Conservation (phyloP, 1,140 invertebrate genomes). For the Eumaeus atala region DNA sequence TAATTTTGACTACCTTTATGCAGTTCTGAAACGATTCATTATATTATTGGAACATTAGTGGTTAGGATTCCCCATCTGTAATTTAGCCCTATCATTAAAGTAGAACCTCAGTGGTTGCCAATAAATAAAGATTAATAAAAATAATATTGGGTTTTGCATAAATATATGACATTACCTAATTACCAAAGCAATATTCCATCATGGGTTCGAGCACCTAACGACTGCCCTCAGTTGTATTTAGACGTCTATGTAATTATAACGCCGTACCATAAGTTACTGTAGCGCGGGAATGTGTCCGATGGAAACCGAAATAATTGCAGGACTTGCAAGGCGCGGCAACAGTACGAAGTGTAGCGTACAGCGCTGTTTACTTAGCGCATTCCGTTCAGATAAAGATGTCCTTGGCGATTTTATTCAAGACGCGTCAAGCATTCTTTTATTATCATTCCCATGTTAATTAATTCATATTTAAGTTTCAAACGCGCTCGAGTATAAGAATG, state of each 20-base stretch:
- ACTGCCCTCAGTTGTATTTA: too few relatives aligned
- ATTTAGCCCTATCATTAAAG: too few relatives aligned
- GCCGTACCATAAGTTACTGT: neutral
- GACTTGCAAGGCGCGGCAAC: slow-evolving; percentile 38
- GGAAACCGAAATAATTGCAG: slow-evolving; percentile 25
- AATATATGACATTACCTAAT: too few relatives aligned
- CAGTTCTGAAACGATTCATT: too few relatives aligned
- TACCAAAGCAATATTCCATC: too few relatives aligned
- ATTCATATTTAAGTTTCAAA: slow-evolving; percentile 16
- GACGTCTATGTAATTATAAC: neutral
- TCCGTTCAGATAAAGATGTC: slow-evolving; percentile 66
- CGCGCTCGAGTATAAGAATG: slow-evolving; percentile 24
- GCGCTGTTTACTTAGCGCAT: slow-evolving; percentile 61
- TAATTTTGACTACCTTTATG: too few relatives aligned
- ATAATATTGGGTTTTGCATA: too few relatives aligned
- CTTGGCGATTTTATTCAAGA: slow-evolving; percentile 54
- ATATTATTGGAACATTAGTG: too few relatives aligned
- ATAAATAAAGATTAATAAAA: too few relatives aligned
- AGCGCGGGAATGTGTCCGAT: slow-evolving; percentile 10
- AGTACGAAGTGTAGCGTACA: slow-evolving; percentile 43
- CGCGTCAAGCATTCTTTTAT: slow-evolving; percentile 38
- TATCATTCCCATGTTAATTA: slow-evolving; percentile 33
- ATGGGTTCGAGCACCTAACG: too few relatives aligned
- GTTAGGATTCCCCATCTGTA: too few relatives aligned
- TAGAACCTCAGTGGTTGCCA: too few relatives aligned